Evolutionary conservation across 2,888 invertebrate genomes (phyloP).

Genomic region (Aporophyla nigra): DNA sequence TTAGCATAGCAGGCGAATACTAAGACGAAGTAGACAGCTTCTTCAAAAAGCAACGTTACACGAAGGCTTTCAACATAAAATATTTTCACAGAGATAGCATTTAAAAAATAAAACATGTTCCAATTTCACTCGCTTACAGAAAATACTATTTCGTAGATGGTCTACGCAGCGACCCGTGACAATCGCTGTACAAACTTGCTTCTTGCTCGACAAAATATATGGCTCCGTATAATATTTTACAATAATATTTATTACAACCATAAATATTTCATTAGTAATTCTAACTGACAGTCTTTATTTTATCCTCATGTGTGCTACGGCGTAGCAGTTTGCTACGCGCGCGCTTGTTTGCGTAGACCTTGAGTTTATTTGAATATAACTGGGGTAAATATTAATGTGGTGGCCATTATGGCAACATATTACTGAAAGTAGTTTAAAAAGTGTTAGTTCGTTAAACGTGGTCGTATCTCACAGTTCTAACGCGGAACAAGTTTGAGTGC

Average conservation of each 20-base stretch:
- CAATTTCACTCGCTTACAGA: conserved; percentile 59
- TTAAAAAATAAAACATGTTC: conserved; percentile 60
- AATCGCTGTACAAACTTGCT: conserved; percentile 71
- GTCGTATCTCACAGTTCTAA: conserved; percentile 75
- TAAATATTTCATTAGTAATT: conserved; percentile 64
- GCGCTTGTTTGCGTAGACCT: conserved; percentile 42
- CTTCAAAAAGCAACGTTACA: conserved; percentile 2
- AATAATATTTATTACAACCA: conserved; percentile 68
- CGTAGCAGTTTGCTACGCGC: conserved; percentile 65
- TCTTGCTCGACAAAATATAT: conserved; percentile 68
- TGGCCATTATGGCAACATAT: conserved; percentile 8
- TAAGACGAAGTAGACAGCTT: conserved; percentile 8
- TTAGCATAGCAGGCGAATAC: conserved; percentile 28
- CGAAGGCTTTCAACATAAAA: conserved; percentile 33
- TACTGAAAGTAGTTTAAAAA: conserved; percentile 54
- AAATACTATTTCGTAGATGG: conserved; percentile 73
- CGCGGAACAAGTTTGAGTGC: conserved; percentile 79
- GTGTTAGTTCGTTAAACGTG: conserved; percentile 57
- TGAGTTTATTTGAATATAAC: conserved; percentile 41
- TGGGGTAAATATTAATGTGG: conserved; percentile 35
- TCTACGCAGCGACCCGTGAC: conserved; percentile 70
- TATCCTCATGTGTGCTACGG: conserved; percentile 61
- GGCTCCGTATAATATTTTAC: conserved; percentile 65
- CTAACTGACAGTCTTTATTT: conserved; percentile 47
- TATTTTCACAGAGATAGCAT: conserved; percentile 43